A percentile compares a stretch with the other conserved stretches of the same genome.
These are phyloP conservation scores for Eubasilissa splendida DNA, from an alignment of 2,888 invertebrate species.

Conservation along the genomic window DNA sequence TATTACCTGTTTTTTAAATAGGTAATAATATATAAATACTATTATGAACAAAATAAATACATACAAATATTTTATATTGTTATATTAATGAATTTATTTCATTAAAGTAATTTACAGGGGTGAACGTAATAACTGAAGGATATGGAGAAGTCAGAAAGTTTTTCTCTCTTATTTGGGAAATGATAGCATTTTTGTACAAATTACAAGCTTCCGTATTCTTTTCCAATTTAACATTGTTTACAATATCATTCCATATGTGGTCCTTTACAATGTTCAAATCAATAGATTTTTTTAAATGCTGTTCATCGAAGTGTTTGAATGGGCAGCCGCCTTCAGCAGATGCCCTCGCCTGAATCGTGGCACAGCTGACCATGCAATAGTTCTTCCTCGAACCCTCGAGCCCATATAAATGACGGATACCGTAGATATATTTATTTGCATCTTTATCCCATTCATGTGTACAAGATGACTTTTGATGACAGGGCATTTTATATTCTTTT, in stretches of 20 bases:
- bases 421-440: constrained; percentile 77
- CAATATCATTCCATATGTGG: constrained; percentile 48
- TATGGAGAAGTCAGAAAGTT: background rate
- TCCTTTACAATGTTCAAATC: constrained; percentile 52
- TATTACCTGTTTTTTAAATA: background rate
- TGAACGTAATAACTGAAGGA: background rate
- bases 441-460: constrained; percentile 77
- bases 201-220: constrained; percentile 58
- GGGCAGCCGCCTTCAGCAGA: constrained; percentile 77
- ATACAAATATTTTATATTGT: constrained; percentile 61
- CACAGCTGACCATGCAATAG: constrained; percentile 76
- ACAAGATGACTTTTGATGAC: constrained; percentile 69
- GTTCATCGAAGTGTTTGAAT: constrained; percentile 73
- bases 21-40: constrained; percentile 61
- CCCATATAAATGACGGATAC: constrained; percentile 82
- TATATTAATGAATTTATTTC: constrained; percentile 63
- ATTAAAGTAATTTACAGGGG: constrained; percentile 61
- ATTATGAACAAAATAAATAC: constrained; percentile 59
- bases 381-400: constrained; percentile 78
- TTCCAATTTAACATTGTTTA: constrained; percentile 59
- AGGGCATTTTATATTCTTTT: constrained; percentile 74
- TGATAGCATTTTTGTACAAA: constrained; percentile 53
- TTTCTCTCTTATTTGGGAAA: constrained; percentile 9
- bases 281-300: constrained; percentile 65
- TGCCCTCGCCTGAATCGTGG: constrained; percentile 73